phyloP scores from a whole-genome alignment of 2,888 invertebrate genomes.

The Cryptus viduatorius region DNA sequence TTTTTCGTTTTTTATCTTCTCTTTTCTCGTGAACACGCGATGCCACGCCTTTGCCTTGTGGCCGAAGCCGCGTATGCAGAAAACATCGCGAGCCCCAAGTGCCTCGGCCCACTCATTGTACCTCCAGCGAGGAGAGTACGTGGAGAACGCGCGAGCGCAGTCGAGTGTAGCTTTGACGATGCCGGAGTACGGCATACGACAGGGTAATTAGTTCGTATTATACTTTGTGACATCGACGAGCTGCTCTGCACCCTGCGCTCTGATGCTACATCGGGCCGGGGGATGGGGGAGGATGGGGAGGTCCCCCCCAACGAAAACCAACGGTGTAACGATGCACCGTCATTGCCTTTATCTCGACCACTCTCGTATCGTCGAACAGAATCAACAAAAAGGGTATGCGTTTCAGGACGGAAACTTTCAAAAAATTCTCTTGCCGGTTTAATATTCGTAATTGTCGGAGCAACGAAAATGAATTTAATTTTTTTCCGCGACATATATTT shows the following conservation, averaged over 20 bases:
- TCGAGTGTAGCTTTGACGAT: slow-evolving; percentile 81
- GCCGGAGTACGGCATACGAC: slow-evolving; percentile 70
- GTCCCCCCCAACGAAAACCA: not conserved
- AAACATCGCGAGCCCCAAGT: slow-evolving; percentile 75
- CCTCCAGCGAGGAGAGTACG: slow-evolving; percentile 30
- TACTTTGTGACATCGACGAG: slow-evolving; percentile 80
- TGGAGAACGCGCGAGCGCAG: slow-evolving; percentile 72
- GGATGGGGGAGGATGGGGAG: slow-evolving; percentile 10
- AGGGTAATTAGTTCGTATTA: slow-evolving; percentile 83
- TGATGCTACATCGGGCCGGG: slow-evolving; percentile 2
- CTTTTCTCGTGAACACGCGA: slow-evolving; percentile 65
- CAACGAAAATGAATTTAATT: not conserved
- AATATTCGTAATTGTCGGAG: not conserved
- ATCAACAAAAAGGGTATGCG: slow-evolving; percentile 23
- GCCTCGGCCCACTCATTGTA: slow-evolving; percentile 77
- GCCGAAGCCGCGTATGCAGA: slow-evolving; percentile 78
- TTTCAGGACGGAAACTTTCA: not conserved
- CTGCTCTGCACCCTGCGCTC: slow-evolving; percentile 56
- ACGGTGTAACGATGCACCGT: slow-evolving; percentile 28
- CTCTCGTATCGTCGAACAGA: slow-evolving; percentile 40
- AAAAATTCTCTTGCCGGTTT: not conserved
- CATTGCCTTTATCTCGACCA: slow-evolving; percentile 48
- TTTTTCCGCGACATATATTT: not conserved
- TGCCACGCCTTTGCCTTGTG: slow-evolving; percentile 70
- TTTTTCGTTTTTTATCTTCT: slow-evolving; percentile 57